phyloP scores from a whole-genome alignment of 2,888 invertebrate species.

The Lochmaea capreae region DNA sequence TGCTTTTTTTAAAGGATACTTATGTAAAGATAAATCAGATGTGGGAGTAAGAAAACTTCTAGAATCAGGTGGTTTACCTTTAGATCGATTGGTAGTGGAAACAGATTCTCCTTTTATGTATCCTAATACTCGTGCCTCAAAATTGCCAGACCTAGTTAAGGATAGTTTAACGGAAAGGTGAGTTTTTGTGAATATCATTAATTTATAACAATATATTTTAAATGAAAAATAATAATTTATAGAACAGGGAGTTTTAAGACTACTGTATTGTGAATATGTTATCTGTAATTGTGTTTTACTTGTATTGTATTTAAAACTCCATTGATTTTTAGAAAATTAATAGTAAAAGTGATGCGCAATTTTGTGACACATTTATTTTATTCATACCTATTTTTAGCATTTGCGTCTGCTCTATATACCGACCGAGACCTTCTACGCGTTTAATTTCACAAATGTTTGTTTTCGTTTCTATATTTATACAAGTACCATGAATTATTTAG shows the following conservation, averaged over 20 bases:
- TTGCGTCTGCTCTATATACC: slow-evolving; percentile 11
- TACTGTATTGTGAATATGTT: too few species aligned
- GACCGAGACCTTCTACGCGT: slow-evolving; percentile 12
- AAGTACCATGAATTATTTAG: background rate
- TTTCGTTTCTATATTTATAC: slow-evolving; percentile 19
- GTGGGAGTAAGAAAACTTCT: slow-evolving; percentile 87
- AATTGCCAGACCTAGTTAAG: slow-evolving; percentile 88
- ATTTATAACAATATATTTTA: background rate
- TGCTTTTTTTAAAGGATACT: slow-evolving; percentile 70
- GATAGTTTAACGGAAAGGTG: slow-evolving; percentile 87
- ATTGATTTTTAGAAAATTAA: background rate
- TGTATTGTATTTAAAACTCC: too few species aligned
- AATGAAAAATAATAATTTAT: background rate
- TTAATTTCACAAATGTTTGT: slow-evolving; percentile 5
- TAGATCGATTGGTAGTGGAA: slow-evolving; percentile 88
- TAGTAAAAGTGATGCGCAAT: background rate
- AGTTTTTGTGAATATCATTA: slow-evolving; percentile 1
- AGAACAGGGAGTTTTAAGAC: background rate
- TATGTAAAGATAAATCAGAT: slow-evolving; percentile 93
- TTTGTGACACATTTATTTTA: background rate
- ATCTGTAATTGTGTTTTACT: too few species aligned
- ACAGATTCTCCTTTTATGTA: slow-evolving; percentile 98
- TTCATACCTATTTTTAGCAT: slow-evolving; percentile 24
- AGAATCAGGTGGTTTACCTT: slow-evolving; percentile 82
- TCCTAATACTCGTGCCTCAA: slow-evolving; percentile 93